Conservation (phyloP, 2,113 vertebrate species). For the Mus spicilegus region DNA sequence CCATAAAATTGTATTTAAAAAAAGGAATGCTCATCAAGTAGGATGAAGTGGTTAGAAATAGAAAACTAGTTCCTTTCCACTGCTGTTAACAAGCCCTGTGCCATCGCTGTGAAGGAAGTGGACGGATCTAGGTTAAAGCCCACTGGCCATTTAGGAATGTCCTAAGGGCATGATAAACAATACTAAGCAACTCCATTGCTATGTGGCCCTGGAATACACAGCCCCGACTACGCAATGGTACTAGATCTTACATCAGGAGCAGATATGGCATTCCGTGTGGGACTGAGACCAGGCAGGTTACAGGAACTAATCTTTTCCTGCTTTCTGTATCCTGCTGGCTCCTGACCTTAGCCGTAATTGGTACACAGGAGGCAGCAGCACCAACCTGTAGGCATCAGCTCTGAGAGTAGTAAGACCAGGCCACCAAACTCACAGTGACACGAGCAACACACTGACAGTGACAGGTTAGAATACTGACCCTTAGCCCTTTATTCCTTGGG, state of each 20-base stretch:
- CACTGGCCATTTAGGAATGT: background rate
- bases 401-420: background rate
- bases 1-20: constrained; percentile 59
- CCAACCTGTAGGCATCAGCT: background rate
- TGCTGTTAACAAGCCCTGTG: background rate
- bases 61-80: constrained; percentile 25
- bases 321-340: constrained; percentile 5
- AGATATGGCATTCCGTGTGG: background rate
- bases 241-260: background rate
- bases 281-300: background rate
- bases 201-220: background rate
- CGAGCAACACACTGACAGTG: background rate
- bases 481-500: background rate
- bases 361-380: background rate
- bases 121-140: background rate
- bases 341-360: background rate
- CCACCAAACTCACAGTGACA: background rate
- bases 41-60: constrained; percentile 50
- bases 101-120: background rate
- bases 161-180: background rate
- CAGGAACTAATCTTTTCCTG: background rate
- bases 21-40: constrained; percentile 47
- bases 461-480: background rate
- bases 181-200: background rate
- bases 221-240: background rate